Conservation (phyloP, 1,140 invertebrate species). For the Centruroides vittatus region DNA sequence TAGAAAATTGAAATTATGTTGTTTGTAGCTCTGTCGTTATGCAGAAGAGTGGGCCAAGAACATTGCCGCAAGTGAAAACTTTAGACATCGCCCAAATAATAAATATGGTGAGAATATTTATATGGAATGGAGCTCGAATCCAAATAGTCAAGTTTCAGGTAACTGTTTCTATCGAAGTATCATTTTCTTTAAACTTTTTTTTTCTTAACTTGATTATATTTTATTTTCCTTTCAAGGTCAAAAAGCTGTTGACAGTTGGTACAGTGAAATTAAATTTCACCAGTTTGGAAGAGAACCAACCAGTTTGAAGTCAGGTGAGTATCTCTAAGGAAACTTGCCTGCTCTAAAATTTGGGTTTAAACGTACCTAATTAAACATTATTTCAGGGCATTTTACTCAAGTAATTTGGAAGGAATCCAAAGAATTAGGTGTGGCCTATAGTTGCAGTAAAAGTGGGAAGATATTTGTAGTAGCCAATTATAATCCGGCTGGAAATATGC, state of each 20-base stretch:
- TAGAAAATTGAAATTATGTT: too few species aligned
- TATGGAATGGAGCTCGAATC: slow-evolving; percentile 53
- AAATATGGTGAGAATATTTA: slow-evolving; percentile 66
- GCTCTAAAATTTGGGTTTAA: background rate
- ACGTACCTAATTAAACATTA: background rate
- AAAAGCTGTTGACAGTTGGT: slow-evolving; percentile 17
- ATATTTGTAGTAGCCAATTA: slow-evolving; percentile 62
- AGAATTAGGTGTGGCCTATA: slow-evolving; percentile 57
- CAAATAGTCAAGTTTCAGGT: slow-evolving; percentile 47
- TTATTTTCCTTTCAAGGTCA: background rate
- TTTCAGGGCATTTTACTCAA: slow-evolving; percentile 28
- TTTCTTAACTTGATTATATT: too few species aligned
- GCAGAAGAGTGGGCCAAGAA: slow-evolving; percentile 69
- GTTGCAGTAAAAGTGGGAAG: slow-evolving; percentile 42
- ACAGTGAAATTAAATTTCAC: slow-evolving; percentile 27
- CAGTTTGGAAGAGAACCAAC: slow-evolving; percentile 24
- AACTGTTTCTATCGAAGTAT: slow-evolving; percentile 27
- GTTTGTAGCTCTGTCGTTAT: slow-evolving; percentile 43
- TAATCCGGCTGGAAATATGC: slow-evolving; percentile 60
- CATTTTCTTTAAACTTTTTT: too few species aligned
- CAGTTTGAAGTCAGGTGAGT: slow-evolving; percentile 21
- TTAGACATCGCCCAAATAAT: slow-evolving; percentile 48
- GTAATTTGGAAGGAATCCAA: slow-evolving; percentile 52
- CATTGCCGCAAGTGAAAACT: slow-evolving; percentile 45
- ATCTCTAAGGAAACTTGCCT: background rate